Evolutionary conservation across 2,113 vertebrate species (phyloP), one percentile per base, ranked within the genome.

Genomic region (Etheostoma cragini): DNA sequence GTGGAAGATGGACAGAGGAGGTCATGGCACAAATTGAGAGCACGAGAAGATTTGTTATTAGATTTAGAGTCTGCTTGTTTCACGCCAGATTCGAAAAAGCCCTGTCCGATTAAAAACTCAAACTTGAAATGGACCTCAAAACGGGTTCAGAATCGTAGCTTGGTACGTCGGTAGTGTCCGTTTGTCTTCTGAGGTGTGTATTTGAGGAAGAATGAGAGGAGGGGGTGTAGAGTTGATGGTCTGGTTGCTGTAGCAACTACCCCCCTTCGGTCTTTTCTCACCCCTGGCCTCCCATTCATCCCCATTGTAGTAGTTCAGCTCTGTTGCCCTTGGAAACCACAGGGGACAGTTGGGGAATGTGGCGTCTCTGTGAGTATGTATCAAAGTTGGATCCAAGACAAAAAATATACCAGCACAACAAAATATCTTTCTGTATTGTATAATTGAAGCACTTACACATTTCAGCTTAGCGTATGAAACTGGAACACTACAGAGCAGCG

Each of bases 261-360:
- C 17, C 26, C 42, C 70, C 86, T 68, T 83, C 64, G 65, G 78
- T 81, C 76, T 83, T 84, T 87, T 87, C 87, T 86, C 88, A 87
- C 73, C 82, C 82, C 72, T 71, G 83, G 89, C 85, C 85, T 83
- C 85, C 79, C 89, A 94, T 95, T 95, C 94, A 95, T 94, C 87
- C 68, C 93, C 90, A 92, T 95, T 91, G 93, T 83, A 77, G 92
- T 87, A 57, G 92, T 70, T 84, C 78, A 91, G 93, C 93, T 74
- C 61, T 19, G 94, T 95, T 91, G 83, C 92, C 88, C 83, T 57
- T 73, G 84, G 95, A 94, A 83, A 95, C 87, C 65, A 68, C 76
- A 58, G 90, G 90, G 87, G 93, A 88, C 69, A 74, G 73, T 80
- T 82, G 76, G 83, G 87, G 94, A 94, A 95, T 95, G 94, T 60